Conservation (phyloP, 2,888 invertebrate species). For the Pachymerium ferrugineum region DNA sequence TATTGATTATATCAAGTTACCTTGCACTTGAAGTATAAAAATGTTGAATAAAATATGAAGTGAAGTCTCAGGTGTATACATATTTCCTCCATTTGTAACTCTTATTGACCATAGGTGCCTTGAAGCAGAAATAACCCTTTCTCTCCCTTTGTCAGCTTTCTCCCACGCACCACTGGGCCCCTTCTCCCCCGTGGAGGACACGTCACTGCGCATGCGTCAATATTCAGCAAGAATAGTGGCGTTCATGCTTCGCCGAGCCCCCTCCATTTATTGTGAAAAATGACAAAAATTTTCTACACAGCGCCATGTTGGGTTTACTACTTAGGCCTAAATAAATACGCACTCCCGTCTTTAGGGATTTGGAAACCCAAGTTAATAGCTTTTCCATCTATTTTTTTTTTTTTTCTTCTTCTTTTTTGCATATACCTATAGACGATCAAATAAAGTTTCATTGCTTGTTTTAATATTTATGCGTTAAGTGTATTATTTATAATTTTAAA, state of each 20-base stretch:
- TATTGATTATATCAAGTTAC: no score
- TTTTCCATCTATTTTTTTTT: background rate
- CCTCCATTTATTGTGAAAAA: conserved; percentile 2
- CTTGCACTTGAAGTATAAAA: no score
- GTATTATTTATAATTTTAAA: no score
- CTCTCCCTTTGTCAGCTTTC: background rate
- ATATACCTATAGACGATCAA: no score
- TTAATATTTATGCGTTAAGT: no score
- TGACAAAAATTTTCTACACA: background rate
- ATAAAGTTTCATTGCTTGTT: no score
- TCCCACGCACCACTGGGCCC: background rate
- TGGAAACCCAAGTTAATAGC: background rate
- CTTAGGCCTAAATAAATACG: background rate
- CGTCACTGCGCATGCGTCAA: background rate
- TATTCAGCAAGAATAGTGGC: background rate
- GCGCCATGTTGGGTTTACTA: background rate
- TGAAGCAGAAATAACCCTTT: background rate
- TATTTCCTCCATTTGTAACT: background rate
- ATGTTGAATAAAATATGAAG: no score
- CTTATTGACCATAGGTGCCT: background rate
- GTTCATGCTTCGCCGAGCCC: background rate
- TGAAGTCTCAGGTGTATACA: background rate
- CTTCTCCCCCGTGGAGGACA: background rate
- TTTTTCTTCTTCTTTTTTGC: no score
- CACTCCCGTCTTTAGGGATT: background rate